Evolutionary conservation across 2,888 invertebrate genomes (phyloP).

Genomic region (Synanthedon tipuliformis): DNA sequence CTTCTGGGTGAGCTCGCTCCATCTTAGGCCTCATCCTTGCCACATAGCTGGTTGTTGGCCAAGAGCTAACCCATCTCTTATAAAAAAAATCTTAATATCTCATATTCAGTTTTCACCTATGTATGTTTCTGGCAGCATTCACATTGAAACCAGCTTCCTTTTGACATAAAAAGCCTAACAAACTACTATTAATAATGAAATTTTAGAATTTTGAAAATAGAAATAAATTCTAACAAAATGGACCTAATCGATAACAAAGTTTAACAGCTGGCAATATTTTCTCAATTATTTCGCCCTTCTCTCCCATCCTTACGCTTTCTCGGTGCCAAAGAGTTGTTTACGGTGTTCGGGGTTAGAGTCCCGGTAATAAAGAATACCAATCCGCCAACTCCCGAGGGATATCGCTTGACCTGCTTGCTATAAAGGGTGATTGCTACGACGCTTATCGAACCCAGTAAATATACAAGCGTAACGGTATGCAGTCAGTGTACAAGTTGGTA

Average conservation of each 20-base stretch:
- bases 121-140: no score
- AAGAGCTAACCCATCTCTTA: no score
- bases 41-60: no score
- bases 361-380: conserved; percentile 50
- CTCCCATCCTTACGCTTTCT: neutral
- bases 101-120: no score
- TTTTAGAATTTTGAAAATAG: no score
- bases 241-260: conserved; percentile 1
- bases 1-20: no score
- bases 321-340: conserved; percentile 40
- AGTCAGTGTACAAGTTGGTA: no score
- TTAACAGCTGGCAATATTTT: conserved; percentile 34
- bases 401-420: conserved; percentile 28
- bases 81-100: no score
- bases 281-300: conserved; percentile 27
- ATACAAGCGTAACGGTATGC: no score
- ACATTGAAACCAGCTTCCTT: neutral
- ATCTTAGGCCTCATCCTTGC: no score
- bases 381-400: conserved; percentile 32
- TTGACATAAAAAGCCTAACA: neutral
- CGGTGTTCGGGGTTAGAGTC: conserved; percentile 15
- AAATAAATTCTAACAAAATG: no score
- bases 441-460: no score
- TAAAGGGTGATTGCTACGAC: conserved; percentile 34
- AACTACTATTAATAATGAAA: neutral